Percentiles rank a stretch among this genome's conserved stretches.
phyloP scores from a whole-genome alignment of 2,888 invertebrate genomes.

The Chymomyza amoena region DNA sequence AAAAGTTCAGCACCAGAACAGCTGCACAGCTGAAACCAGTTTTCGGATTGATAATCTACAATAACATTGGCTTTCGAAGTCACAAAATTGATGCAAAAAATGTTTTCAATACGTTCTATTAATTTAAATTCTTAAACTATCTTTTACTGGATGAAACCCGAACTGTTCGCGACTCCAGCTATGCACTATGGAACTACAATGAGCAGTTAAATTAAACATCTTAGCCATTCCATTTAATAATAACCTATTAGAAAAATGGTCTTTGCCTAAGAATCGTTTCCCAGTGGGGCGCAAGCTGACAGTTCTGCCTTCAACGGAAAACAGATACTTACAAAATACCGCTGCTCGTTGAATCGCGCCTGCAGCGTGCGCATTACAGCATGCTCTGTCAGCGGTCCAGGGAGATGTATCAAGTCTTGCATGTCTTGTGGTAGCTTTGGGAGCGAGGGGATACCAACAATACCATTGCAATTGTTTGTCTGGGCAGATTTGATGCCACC shows the following conservation, averaged over 20 bases:
- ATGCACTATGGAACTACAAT: slow-evolving; percentile 34
- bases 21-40: not conserved
- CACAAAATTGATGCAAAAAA: not conserved
- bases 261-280: slow-evolving; percentile 20
- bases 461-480: slow-evolving; percentile 4
- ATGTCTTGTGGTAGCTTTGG: slow-evolving; percentile 80
- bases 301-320: not conserved
- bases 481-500: slow-evolving; percentile 9
- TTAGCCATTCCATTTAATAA: slow-evolving; percentile 52
- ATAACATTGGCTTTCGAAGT: not conserved
- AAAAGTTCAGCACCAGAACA: slow-evolving; percentile 4
- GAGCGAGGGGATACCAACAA: slow-evolving; percentile 8
- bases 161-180: not conserved
- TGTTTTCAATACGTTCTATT: not conserved
- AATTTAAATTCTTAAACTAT: too few species aligned
- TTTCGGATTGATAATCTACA: not conserved
- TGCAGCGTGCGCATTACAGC: slow-evolving; percentile 95
- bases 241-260: slow-evolving; percentile 48
- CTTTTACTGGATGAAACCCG: too few species aligned
- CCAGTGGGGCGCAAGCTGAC: not conserved
- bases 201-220: slow-evolving; percentile 56
- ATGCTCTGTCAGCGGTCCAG: slow-evolving; percentile 95
- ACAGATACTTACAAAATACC: slow-evolving; percentile 88
- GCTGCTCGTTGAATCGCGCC: slow-evolving; percentile 90
- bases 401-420: slow-evolving; percentile 94